These are phyloP conservation scores for Pachyuromys duprasi DNA, from an alignment of 2,797 vertebrate species.

Conservation along the genomic window DNA sequence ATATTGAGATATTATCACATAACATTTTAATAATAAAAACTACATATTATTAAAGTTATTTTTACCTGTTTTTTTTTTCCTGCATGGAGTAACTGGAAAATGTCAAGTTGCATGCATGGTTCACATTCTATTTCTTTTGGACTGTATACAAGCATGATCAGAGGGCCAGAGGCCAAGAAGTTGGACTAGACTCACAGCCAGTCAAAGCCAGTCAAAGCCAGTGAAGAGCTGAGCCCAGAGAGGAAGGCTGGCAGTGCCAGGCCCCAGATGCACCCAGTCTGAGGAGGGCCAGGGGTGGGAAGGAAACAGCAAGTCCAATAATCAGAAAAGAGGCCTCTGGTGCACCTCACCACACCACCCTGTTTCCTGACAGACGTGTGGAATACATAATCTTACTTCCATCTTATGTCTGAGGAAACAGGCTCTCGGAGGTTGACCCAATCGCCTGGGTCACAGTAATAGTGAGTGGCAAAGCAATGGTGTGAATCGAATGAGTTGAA, in stretches of 20 bases:
- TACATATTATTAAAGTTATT: background rate
- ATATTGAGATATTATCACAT: background rate
- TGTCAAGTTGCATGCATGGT: no score
- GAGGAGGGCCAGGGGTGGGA: background rate
- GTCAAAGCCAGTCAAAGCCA: background rate
- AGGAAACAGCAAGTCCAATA: fast-evolving
- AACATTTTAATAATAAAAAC: background rate
- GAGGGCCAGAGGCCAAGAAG: background rate
- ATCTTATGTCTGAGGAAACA: background rate
- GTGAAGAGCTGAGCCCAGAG: background rate
- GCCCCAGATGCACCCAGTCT: background rate
- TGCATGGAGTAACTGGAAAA: background rate
- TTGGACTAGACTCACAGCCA: background rate
- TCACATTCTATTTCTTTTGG: background rate
- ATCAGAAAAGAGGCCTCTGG: background rate
- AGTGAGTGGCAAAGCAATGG: background rate
- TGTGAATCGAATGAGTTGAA: background rate
- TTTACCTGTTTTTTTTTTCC: background rate
- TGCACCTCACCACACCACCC: background rate
- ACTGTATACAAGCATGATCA: background rate
- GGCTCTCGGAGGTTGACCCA: background rate
- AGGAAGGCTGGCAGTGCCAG: background rate
- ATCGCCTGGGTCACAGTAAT: background rate
- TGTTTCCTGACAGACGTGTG: background rate
- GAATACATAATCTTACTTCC: background rate